These are phyloP conservation scores for Tetragnatha versicolor DNA, from an alignment of 1,140 invertebrate species.

Conservation along the genomic window DNA sequence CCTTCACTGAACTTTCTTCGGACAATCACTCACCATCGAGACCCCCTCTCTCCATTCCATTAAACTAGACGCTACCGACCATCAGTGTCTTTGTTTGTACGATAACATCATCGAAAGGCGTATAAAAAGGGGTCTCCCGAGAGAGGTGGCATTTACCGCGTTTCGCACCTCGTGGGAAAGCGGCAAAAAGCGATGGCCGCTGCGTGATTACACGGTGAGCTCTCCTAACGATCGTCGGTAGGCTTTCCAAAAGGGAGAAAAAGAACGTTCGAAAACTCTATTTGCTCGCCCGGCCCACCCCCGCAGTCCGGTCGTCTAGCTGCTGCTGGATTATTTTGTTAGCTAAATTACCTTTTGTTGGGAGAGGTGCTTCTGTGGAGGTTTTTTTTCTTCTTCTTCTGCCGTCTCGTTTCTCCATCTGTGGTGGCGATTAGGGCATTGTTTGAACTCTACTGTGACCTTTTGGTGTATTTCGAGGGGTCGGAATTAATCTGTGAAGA, in stretches of 20 bases:
- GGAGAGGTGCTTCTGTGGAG: not conserved
- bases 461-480: too few species aligned
- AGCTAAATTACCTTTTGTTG: slow-evolving; percentile 45
- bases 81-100: too few species aligned
- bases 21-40: too few species aligned
- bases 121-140: not conserved
- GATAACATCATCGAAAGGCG: too few species aligned
- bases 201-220: slow-evolving; percentile 31
- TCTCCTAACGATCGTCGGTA: slow-evolving; percentile 37
- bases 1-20: too few species aligned
- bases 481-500: too few species aligned
- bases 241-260: slow-evolving; percentile 5
- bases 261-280: slow-evolving; percentile 43
- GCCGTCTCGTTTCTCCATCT: not conserved
- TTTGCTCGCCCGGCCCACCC: slow-evolving; percentile 22
- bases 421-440: too few species aligned
- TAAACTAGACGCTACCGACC: too few species aligned
- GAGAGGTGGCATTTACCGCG: not conserved
- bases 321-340: slow-evolving; percentile 39
- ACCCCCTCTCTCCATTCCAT: too few species aligned
- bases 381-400: not conserved
- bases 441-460: too few species aligned
- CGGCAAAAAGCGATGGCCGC: not conserved
- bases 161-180: slow-evolving; percentile 29
- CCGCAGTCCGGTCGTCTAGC: not conserved